Conservation (phyloP, 2,888 invertebrate species). For the Teleogryllus oceanicus region DNA sequence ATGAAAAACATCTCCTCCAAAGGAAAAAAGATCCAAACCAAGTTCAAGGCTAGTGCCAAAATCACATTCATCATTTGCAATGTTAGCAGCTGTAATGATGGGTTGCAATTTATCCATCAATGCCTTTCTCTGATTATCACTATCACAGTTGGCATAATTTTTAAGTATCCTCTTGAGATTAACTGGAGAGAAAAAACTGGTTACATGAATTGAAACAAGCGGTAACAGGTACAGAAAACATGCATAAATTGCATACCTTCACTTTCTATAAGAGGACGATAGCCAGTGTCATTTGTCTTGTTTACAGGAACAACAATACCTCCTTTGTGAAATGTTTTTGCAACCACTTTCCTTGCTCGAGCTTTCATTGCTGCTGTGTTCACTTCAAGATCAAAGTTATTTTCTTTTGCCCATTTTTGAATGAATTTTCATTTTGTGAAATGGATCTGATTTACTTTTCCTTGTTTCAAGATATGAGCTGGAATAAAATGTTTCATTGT, state of each 20-base stretch:
- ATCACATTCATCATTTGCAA: slow-evolving; percentile 92
- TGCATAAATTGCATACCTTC: slow-evolving; percentile 52
- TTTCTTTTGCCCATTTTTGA: slow-evolving; percentile 59
- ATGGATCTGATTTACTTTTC: slow-evolving; percentile 55
- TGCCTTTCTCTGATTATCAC: slow-evolving; percentile 57
- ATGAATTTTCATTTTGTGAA: slow-evolving; percentile 59
- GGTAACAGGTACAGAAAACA: neutral
- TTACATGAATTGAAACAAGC: neutral
- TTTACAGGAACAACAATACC: slow-evolving; percentile 84
- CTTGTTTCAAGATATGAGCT: slow-evolving; percentile 55
- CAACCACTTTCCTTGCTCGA: slow-evolving; percentile 60
- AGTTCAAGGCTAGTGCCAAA: slow-evolving; percentile 90
- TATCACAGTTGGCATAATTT: slow-evolving; percentile 58
- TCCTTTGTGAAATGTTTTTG: slow-evolving; percentile 73
- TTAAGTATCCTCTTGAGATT: slow-evolving; percentile 66
- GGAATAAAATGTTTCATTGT: slow-evolving; percentile 32
- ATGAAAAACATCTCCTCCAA: slow-evolving; percentile 67
- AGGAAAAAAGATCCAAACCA: slow-evolving; percentile 80
- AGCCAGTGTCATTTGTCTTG: slow-evolving; percentile 78
- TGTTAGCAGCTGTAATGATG: slow-evolving; percentile 75
- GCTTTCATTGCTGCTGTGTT: slow-evolving; percentile 59
- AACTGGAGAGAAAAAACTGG: slow-evolving; percentile 47
- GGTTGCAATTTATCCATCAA: slow-evolving; percentile 72
- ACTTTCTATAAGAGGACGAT: slow-evolving; percentile 68
- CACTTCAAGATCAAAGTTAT: slow-evolving; percentile 57